Base-by-base conservation (phyloP, 2,113 vertebrate species). In the Lanius collurio region DNA sequence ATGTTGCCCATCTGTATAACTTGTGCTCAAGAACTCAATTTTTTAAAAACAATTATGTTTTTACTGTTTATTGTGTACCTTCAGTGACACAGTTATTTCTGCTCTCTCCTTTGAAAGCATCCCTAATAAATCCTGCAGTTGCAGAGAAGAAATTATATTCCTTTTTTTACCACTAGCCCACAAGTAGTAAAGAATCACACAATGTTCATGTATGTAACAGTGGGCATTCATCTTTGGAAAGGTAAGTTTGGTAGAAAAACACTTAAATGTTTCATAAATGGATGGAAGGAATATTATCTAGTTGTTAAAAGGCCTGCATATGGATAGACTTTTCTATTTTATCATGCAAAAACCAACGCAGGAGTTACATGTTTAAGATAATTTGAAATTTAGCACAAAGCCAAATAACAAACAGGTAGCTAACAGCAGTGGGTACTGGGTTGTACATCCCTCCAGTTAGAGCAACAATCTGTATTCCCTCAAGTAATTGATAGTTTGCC, bases 61-160 rank as follows among this genome's bases (percentile, higher is more conserved):
- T 69, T 49, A 31, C 24, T 55, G 9, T 13, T 11, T 30, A 6
- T 2, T 3, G 0, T 14, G 11, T 46, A 17, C 24, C 3, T 35
- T 30, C 11, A 30, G 26, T 68, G 56, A 24, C 26, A 56, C 26
- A 17, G 12, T 70, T 31, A 15, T 70, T 93, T 39, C 37, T 52
- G 8, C 28, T 49, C 7, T 47, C 31, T 71, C 31, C 9, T 52
- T 84, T 82, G 56, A 28, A 83, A 56, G 6, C 3, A 3, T 37
- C 49, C 60, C 52, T 60, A 55, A 50, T n/a, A 81, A 92, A 59
- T 59, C 14, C 47, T 28, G 9, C 0, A 0, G 22, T 41, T 78
- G 15, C 16, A 35, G 63, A 46, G 71, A 65, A 73, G 41, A 64
- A 52, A 41, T 53, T 11, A 10, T 13, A 8, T 59, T 92, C 14